These are phyloP conservation scores for Lasioglossum morio DNA, from an alignment of 2,888 invertebrate genomes.

Conservation along the genomic window DNA sequence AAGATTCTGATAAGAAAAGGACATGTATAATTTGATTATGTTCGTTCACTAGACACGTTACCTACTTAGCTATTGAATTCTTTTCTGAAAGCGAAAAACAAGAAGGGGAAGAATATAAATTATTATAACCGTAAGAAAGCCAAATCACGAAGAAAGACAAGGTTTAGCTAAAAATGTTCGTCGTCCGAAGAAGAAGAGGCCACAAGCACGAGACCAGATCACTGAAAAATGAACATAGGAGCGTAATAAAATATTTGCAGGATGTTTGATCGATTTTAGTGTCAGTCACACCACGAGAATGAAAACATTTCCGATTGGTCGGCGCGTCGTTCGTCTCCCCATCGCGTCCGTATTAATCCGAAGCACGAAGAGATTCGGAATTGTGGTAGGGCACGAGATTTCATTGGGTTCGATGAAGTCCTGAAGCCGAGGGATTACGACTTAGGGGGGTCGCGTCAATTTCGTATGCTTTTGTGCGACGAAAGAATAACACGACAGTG, in stretches of 20 bases:
- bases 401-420: neutral
- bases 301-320: conserved; percentile 9
- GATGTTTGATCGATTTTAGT: neutral
- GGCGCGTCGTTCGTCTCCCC: neutral
- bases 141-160: neutral
- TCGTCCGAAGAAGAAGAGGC: neutral
- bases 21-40: no score
- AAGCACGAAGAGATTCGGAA: neutral
- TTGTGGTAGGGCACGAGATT: conserved; percentile 4
- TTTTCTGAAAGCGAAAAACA: neutral
- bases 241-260: neutral
- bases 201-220: neutral
- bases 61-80: no score
- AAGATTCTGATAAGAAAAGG: no score
- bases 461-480: neutral
- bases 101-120: neutral
- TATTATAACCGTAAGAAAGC: rapidly evolving
- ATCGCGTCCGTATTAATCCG: neutral
- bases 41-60: no score
- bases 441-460: conserved; percentile 9
- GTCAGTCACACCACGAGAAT: neutral
- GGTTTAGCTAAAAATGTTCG: neutral
- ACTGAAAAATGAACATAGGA: neutral
- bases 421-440: conserved; percentile 8
- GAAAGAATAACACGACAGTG: conserved; percentile 10